phyloP scores from a whole-genome alignment of 2,888 invertebrate species.

The Platerodrilus igneus region DNA sequence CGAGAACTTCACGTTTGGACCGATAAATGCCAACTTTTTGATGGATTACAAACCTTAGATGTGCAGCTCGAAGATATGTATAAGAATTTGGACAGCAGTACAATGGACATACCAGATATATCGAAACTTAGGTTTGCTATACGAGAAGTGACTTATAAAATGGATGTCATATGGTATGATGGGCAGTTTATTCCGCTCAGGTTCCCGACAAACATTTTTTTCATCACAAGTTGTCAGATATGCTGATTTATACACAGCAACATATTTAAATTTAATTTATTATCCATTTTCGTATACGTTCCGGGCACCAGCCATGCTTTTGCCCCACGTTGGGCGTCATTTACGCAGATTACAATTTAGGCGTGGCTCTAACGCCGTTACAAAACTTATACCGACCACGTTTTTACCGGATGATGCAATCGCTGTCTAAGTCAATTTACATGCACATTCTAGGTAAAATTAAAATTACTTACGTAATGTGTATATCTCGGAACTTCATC shows the following conservation, averaged over 20 bases:
- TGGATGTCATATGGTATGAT: slow-evolving; percentile 98
- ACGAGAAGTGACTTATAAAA: slow-evolving; percentile 92
- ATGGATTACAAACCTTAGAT: slow-evolving; percentile 84
- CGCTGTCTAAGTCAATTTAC: no score
- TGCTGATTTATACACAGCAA: slow-evolving; percentile 84
- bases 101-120: slow-evolving; percentile 92
- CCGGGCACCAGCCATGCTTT: slow-evolving; percentile 89
- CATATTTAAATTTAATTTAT: slow-evolving; percentile 85
- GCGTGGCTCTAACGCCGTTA: no score
- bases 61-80: slow-evolving; percentile 91
- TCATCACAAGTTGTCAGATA: slow-evolving; percentile 88
- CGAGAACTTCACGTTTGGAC: slow-evolving; percentile 98
- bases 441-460: no score
- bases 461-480: no score
- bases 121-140: slow-evolving; percentile 81
- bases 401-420: no score
- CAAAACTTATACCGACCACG: no score
- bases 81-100: slow-evolving; percentile 95
- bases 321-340: slow-evolving; percentile 95
- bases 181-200: slow-evolving; percentile 93
- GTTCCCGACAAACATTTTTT: slow-evolving; percentile 97
- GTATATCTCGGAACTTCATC: no score
- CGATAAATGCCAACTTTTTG: slow-evolving; percentile 89
- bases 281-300: slow-evolving; percentile 82
- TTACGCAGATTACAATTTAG: no score